Conservation (phyloP, 2,797 vertebrate genomes). For the Sandelia bainsii region DNA sequence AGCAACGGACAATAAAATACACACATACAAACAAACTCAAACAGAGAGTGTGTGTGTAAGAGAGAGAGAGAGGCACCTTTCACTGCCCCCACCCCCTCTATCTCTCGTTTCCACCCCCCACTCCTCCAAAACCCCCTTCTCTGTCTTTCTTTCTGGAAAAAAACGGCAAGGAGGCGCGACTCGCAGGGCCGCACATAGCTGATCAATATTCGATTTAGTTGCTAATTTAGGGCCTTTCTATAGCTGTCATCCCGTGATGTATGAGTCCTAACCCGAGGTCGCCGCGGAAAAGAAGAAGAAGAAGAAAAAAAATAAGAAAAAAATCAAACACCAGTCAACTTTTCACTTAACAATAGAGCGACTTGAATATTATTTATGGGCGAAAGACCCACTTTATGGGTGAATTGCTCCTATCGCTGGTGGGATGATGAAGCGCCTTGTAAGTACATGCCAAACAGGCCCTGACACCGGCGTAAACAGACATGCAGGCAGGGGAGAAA, state of each 20-base stretch:
- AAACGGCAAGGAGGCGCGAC: constrained; percentile 89
- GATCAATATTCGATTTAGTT: constrained; percentile 99
- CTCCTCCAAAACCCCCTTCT: constrained; percentile 43
- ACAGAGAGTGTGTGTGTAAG: constrained; percentile 43
- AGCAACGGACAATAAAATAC: constrained; percentile 44
- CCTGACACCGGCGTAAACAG: constrained; percentile 79
- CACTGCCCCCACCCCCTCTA: constrained; percentile 59
- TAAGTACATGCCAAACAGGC: constrained; percentile 83
- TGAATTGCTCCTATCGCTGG: constrained; percentile 86
- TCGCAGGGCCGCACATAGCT: constrained; percentile 91
- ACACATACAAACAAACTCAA: constrained; percentile 72
- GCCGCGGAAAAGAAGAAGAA: constrained; percentile 88
- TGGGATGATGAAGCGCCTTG: constrained; percentile 83
- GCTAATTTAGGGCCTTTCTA: constrained; percentile 99
- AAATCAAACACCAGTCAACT: constrained; percentile 93
- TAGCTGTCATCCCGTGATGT: constrained; percentile 98
- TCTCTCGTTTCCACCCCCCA: constrained; percentile 66
- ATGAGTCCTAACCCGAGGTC: constrained; percentile 97
- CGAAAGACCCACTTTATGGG: constrained; percentile 88
- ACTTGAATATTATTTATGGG: constrained; percentile 93
- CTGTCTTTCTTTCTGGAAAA: constrained; percentile 75
- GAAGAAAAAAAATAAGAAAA: constrained; percentile 76
- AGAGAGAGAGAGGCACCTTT: constrained; percentile 75
- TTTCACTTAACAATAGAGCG: constrained; percentile 92
- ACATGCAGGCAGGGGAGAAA: constrained; percentile 61